Conservation (phyloP, 2,797 vertebrate genomes). For the Syngnathus rostellatus region DNA sequence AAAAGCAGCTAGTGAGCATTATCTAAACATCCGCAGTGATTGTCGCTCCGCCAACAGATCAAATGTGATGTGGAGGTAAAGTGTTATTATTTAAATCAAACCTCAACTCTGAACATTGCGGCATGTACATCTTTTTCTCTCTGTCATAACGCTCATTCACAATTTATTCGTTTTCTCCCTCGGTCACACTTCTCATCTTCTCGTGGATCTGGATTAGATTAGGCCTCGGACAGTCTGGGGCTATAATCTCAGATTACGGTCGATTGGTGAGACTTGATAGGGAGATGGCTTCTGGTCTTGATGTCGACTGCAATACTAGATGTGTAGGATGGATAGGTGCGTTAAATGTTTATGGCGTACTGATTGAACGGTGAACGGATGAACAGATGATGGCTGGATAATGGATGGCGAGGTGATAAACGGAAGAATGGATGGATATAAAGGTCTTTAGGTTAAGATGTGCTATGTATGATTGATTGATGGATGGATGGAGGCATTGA, state of each 20-base stretch:
- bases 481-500: neutral
- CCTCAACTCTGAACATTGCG: too few species aligned
- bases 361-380: neutral
- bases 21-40: too few species aligned
- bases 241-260: constrained; percentile 58
- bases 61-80: too few species aligned
- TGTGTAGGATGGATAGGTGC: neutral
- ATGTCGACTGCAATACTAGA: constrained; percentile 13
- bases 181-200: constrained; percentile 20
- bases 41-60: too few species aligned
- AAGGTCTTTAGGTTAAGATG: too few species aligned
- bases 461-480: too few species aligned
- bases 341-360: neutral
- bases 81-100: too few species aligned
- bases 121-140: too few species aligned
- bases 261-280: constrained; percentile 30
- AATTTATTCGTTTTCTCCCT: constrained; percentile 7
- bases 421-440: neutral
- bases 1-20: too few species aligned
- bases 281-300: constrained; percentile 14
- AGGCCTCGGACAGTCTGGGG: constrained; percentile 36
- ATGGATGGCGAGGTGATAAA: too few species aligned
- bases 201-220: constrained; percentile 47
- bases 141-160: too few species aligned
- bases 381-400: neutral